Conservation (phyloP, 2,888 invertebrate genomes). For the Polyommatus icarus region DNA sequence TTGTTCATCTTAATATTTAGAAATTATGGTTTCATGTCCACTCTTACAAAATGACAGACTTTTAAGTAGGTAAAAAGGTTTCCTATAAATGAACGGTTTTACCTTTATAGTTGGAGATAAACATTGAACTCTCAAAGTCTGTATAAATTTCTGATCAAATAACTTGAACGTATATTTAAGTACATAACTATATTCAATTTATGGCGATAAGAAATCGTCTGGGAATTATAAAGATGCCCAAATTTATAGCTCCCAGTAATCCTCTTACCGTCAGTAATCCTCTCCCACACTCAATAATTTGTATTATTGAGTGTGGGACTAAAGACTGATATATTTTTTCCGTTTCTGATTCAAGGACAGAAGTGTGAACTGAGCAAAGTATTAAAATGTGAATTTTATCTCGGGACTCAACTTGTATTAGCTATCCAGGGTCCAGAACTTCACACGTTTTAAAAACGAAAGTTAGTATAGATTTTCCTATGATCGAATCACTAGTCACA, state of each 20-base stretch:
- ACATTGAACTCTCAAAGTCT: background rate
- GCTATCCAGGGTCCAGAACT: background rate
- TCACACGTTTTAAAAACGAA: background rate
- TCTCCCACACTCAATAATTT: no score
- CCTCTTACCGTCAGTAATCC: slow-evolving; percentile 74
- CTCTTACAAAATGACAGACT: no score
- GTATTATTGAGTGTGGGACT: slow-evolving; percentile 76
- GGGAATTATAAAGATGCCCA: slow-evolving; percentile 79
- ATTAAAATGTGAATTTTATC: background rate
- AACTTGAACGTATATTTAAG: slow-evolving; percentile 48
- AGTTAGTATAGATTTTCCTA: background rate
- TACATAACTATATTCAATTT: slow-evolving; percentile 76
- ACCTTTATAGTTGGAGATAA: background rate
- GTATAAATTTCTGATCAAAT: slow-evolving; percentile 65
- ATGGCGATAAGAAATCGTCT: slow-evolving; percentile 70
- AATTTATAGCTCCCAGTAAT: slow-evolving; percentile 71
- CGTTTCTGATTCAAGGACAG: slow-evolving; percentile 51
- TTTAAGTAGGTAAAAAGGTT: no score
- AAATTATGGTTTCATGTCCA: no score
- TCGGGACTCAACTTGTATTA: background rate
- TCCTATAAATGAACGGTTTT: no score
- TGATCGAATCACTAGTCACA: no score
- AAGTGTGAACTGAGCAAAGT: slow-evolving; percentile 25
- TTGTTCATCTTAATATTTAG: no score
- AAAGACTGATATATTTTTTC: slow-evolving; percentile 76